Conservation (phyloP, 2,888 invertebrate species). For the Amiota communis region DNA sequence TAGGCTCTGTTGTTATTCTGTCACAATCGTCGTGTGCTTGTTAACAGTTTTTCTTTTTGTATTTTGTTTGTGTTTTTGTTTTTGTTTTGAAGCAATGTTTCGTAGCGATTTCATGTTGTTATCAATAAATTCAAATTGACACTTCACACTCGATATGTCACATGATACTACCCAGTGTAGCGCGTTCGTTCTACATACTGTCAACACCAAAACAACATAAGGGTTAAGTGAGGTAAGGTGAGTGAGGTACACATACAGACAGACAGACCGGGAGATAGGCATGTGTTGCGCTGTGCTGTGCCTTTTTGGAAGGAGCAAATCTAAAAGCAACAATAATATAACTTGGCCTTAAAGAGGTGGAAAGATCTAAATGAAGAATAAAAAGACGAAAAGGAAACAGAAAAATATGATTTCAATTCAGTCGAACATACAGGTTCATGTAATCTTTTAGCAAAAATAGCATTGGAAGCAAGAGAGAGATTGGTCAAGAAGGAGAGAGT, state of each 20-base stretch:
- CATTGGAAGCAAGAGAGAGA: conserved; percentile 49
- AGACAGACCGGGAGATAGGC: no score
- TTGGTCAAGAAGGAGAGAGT: conserved; percentile 45
- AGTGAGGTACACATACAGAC: no score
- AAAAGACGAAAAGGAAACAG: conserved; percentile 38
- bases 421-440: conserved; percentile 71
- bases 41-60: neutral
- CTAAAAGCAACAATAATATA: neutral
- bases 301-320: conserved; percentile 5
- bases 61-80: neutral
- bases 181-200: neutral
- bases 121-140: conserved; percentile 73
- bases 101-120: conserved; percentile 61
- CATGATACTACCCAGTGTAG: conserved; percentile 60
- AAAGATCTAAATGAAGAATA: conserved; percentile 34
- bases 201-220: no score
- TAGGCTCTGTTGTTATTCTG: neutral
- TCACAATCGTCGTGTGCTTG: neutral
- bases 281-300: neutral
- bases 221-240: no score
- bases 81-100: conserved; percentile 2
- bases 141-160: conserved; percentile 72
- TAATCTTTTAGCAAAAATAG: conserved; percentile 65
- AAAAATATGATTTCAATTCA: conserved; percentile 65
- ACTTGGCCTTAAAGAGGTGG: conserved; percentile 14